Conservation (phyloP, 2,888 invertebrate genomes). For the Dryomyza anilis region DNA sequence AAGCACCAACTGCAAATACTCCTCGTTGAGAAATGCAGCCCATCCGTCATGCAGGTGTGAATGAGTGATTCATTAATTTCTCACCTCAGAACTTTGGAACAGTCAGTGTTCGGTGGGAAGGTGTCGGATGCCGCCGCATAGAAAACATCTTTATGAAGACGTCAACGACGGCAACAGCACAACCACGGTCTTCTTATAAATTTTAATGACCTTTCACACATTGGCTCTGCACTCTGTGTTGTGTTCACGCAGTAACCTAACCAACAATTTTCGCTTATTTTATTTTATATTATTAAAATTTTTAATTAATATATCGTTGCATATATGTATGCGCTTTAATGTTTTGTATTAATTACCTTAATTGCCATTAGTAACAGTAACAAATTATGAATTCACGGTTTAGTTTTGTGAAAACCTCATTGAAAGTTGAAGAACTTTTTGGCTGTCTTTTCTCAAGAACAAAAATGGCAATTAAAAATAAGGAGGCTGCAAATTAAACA, state of each 20-base stretch:
- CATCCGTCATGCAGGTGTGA: slow-evolving; percentile 61
- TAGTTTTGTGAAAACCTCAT: too few relatives aligned
- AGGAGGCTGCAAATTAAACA: too few relatives aligned
- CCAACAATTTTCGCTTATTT: slow-evolving; percentile 2
- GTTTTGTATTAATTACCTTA: too few relatives aligned
- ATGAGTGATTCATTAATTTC: slow-evolving; percentile 61
- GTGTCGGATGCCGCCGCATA: not conserved
- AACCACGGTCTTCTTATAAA: not conserved
- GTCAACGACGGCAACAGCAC: not conserved
- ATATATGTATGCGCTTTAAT: not conserved
- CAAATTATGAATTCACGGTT: too few relatives aligned
- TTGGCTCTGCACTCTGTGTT: not conserved
- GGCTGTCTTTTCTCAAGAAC: too few relatives aligned
- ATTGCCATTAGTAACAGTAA: too few relatives aligned
- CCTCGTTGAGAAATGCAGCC: slow-evolving; percentile 42
- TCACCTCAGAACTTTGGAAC: slow-evolving; percentile 46
- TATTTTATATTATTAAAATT: too few relatives aligned
- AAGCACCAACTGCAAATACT: slow-evolving; percentile 51
- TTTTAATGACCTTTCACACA: slow-evolving; percentile 14
- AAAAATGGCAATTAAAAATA: too few relatives aligned
- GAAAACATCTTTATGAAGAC: not conserved
- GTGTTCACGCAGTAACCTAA: too few relatives aligned
- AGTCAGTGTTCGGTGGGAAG: not conserved
- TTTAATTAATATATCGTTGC: not conserved
- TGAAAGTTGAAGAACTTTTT: too few relatives aligned